Evolutionary conservation across 2,888 invertebrate genomes (phyloP), one percentile per base, ranked within the genome.

Genomic region (Phanerotoma sp.): DNA sequence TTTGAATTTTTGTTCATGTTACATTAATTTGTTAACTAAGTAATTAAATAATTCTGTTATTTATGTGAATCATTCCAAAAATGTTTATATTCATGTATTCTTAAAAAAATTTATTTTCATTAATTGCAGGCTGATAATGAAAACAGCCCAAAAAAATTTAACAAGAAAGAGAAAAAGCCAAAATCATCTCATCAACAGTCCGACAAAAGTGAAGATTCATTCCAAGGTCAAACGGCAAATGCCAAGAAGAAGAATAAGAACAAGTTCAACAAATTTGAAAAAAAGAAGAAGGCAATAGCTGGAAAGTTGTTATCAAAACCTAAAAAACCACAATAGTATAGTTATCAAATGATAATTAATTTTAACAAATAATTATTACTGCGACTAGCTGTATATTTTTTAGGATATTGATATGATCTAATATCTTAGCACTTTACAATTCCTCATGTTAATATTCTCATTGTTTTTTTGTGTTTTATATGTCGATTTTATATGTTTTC

Each of bases 191-290:
- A 38, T 28, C 51, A 33, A 16, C 50, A 45, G 35, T 25, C 16
- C 13, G 11, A 21, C 30, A 25, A 18, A 45, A 33, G 15, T 11
- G 33, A 18, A 7, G 38, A 38, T 11, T 56, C 62, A 61, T 84
- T 82, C 47, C 82, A 83, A 15, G 84, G 84, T 2, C 77, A 83
- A 66, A 83, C 81, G 2, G 79, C 81, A 4, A 81, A 81, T 53
- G 77, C 77, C 65, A 82, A 82, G 64, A 82, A 84, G 78, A 83
- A 83, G 71, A 77, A 73, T 40, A 83, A 81, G 59, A 69, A 78
- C n/a, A n/a, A n/a, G n/a, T n/a, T n/a, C n/a, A 83, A 81, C 61
- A 81, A 79, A 3, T 72, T 75, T 6, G 79, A 81, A 60, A 81
- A 83, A 63, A 82, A 82, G 70, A 82, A 81, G 66, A 79, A 75